Conservation (phyloP, 2,797 vertebrate species). For the Cygnus olor region DNA sequence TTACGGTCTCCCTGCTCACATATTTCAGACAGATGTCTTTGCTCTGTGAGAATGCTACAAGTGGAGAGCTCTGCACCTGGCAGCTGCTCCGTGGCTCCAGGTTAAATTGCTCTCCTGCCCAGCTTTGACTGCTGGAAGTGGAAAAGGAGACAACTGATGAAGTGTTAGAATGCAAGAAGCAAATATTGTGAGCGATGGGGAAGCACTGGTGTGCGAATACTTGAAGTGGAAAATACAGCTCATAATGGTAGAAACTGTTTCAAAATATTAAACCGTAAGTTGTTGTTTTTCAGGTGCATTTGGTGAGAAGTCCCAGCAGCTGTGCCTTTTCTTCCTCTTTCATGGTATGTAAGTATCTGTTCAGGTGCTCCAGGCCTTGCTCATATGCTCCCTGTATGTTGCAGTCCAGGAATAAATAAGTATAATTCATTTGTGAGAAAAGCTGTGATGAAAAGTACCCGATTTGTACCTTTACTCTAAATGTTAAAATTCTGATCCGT, state of each 20-base stretch:
- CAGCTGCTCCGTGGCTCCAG: not conserved
- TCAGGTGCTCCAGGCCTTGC: not conserved
- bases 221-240: not conserved
- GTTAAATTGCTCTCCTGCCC: not conserved
- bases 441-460: not conserved
- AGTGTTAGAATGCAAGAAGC: not conserved
- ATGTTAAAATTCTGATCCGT: not conserved
- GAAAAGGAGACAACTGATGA: not conserved
- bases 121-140: rapidly evolving
- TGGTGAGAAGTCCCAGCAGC: not conserved
- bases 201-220: not conserved
- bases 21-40: not conserved
- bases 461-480: not conserved
- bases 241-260: not conserved
- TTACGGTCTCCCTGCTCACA: not conserved
- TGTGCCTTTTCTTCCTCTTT: not conserved
- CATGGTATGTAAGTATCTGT: not conserved
- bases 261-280: not conserved
- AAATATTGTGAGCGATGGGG: not conserved
- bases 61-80: not conserved
- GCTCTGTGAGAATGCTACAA: not conserved
- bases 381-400: not conserved
- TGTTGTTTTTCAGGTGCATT: rapidly evolving
- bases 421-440: not conserved
- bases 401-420: not conserved